phyloP scores from a whole-genome alignment of 1,140 invertebrate species.

The Nasonia giraulti region DNA sequence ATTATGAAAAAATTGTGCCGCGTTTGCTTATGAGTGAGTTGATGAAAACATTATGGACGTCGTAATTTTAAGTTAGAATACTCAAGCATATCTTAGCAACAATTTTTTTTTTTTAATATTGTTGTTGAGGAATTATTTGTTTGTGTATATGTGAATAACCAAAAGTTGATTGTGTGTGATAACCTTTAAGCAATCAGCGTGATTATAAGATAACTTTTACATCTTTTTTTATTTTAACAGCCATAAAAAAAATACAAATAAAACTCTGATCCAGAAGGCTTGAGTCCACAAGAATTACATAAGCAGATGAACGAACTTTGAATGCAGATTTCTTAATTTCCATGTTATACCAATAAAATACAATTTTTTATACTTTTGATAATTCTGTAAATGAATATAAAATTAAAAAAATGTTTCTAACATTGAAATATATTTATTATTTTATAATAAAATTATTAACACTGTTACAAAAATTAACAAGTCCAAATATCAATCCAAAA shows the following conservation, averaged over 20 bases:
- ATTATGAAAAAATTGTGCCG: neutral
- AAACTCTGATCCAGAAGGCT: neutral
- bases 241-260: neutral
- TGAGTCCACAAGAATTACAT: neutral
- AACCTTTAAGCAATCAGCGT: neutral
- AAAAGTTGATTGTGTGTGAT: neutral
- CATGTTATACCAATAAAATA: too few species aligned
- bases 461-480: too few species aligned
- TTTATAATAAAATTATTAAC: too few species aligned
- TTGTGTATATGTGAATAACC: neutral
- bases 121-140: neutral
- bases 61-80: constrained; percentile 3
- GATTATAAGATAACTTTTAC: neutral
- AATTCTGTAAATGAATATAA: neutral
- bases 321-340: neutral
- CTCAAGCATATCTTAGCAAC: neutral
- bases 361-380: neutral
- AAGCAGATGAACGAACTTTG: neutral
- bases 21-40: neutral
- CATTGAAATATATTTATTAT: too few species aligned
- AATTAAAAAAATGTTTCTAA: neutral
- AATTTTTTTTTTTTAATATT: neutral
- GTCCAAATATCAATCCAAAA: too few species aligned
- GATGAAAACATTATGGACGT: neutral
- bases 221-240: neutral